phyloP scores from a whole-genome alignment of 2,888 invertebrate species.

The Xylocampa areola region DNA sequence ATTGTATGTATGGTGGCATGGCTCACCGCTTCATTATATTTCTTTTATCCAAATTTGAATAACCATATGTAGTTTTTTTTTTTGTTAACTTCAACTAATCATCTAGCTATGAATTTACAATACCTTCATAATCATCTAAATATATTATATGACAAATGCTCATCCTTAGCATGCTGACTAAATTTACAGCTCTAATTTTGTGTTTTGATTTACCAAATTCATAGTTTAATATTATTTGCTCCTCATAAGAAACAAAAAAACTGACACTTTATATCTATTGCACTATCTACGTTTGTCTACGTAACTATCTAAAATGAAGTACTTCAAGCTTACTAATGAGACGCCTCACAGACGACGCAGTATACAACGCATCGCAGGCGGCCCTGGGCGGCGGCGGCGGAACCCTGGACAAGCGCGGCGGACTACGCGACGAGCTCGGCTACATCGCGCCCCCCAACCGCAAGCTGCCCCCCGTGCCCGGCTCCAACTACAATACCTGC shows the following conservation, averaged over 20 bases:
- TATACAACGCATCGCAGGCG: constrained; percentile 96
- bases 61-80: constrained; percentile 17
- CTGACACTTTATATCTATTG: constrained; percentile 28
- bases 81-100: constrained; percentile 25
- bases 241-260: constrained; percentile 26
- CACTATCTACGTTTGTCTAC: no score
- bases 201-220: constrained; percentile 62
- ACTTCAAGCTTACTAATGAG: background rate
- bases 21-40: constrained; percentile 76
- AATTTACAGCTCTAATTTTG: constrained; percentile 34
- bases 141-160: constrained; percentile 18
- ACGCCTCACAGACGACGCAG: constrained; percentile 93
- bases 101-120: constrained; percentile 24
- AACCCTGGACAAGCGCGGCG: constrained; percentile 95
- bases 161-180: constrained; percentile 44
- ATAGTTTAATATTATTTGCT: constrained; percentile 71
- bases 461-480: constrained; percentile 97
- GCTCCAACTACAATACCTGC: constrained; percentile 97
- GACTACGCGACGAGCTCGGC: constrained; percentile 95
- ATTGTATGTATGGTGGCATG: constrained; percentile 92
- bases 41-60: constrained; percentile 50
- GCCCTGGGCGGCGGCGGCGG: constrained; percentile 90
- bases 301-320: background rate
- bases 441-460: constrained; percentile 98
- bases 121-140: constrained; percentile 7